These are phyloP conservation scores for Nymphalis io DNA, from an alignment of 1,140 invertebrate genomes.

Conservation along the genomic window DNA sequence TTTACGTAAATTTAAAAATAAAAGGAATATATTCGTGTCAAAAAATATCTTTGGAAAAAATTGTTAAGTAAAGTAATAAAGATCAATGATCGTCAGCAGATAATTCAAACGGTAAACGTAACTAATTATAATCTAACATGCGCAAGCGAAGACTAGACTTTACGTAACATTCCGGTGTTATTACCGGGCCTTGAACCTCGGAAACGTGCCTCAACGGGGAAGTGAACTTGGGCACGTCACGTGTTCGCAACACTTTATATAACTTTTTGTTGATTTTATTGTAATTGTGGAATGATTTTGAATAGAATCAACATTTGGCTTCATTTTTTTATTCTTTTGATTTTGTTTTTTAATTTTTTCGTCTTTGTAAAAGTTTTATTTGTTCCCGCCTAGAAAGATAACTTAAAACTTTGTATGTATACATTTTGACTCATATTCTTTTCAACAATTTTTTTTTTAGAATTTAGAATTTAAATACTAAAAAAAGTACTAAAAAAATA, in stretches of 20 bases:
- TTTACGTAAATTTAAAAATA: too few relatives aligned
- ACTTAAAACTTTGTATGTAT: too few relatives aligned
- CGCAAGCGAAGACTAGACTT: conserved; percentile 1
- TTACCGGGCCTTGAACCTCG: conserved; percentile 32
- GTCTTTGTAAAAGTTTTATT: neutral
- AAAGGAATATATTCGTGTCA: too few relatives aligned
- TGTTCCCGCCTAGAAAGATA: too few relatives aligned
- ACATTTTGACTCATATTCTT: too few relatives aligned
- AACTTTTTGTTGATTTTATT: conserved; percentile 2
- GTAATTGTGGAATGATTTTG: neutral
- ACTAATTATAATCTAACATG: neutral
- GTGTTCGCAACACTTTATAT: conserved; percentile 8
- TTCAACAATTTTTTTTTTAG: too few relatives aligned
- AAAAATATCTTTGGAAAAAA: too few relatives aligned
- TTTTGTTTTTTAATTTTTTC: neutral
- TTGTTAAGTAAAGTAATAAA: too few relatives aligned
- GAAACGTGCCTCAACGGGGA: conserved; percentile 27
- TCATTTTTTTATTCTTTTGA: neutral
- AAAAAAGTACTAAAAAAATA: too few relatives aligned
- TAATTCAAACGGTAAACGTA: neutral
- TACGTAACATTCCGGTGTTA: conserved; percentile 25
- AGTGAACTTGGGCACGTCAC: conserved; percentile 21
- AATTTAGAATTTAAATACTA: too few relatives aligned
- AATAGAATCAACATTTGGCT: neutral
- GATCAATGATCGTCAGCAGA: neutral